A percentile compares a stretch with the other conserved stretches of the same genome.
phyloP scores from a whole-genome alignment of 2,888 invertebrate genomes.

The Laspeyria flexula region DNA sequence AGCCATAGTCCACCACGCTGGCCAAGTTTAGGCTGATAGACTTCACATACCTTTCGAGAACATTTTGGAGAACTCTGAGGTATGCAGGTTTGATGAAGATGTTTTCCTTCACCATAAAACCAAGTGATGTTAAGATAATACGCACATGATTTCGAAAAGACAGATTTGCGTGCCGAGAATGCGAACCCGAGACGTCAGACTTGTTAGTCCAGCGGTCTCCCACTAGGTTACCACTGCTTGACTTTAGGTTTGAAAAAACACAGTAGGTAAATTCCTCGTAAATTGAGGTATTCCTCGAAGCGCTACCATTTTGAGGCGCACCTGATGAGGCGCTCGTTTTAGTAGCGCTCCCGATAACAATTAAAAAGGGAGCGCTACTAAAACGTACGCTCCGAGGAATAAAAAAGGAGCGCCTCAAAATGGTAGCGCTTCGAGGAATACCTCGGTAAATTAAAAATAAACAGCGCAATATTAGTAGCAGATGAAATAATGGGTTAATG shows the following conservation, averaged over 20 bases:
- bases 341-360: too few relatives aligned
- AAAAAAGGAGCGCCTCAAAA: too few relatives aligned
- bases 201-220: conserved; percentile 18
- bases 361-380: too few relatives aligned
- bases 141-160: conserved; percentile 21
- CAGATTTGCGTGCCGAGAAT: conserved; percentile 11
- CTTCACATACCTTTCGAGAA: conserved; percentile 1
- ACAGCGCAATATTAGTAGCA: not conserved
- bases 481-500: not conserved
- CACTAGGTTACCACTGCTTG: conserved; percentile 11
- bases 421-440: too few relatives aligned
- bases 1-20: not conserved
- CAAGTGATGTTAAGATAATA: conserved; percentile 5
- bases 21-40: not conserved
- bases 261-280: not conserved
- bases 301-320: too few relatives aligned
- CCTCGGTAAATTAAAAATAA: not conserved
- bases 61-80: not conserved
- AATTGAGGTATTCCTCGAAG: too few relatives aligned
- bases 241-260: conserved; percentile 2
- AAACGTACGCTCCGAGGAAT: too few relatives aligned
- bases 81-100: conserved; percentile 2
- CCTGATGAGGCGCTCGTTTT: too few relatives aligned
- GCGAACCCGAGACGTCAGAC: conserved; percentile 13
- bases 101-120: conserved; percentile 11